Conservation (phyloP, 2,797 vertebrate species). For the Dermochelys coriacea region DNA sequence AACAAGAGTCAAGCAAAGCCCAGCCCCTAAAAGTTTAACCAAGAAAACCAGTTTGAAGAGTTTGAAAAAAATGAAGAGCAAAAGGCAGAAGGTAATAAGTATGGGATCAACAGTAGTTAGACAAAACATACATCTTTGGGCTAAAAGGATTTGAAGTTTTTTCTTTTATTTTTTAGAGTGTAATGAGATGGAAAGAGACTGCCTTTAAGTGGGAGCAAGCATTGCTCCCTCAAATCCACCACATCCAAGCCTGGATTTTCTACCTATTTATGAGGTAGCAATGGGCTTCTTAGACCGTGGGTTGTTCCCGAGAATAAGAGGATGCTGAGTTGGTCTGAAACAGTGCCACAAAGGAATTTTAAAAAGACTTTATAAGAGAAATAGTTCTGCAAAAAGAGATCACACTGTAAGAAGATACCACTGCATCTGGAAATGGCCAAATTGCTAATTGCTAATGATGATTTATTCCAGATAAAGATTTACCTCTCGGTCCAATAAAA, state of each 20-base stretch:
- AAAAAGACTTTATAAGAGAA: background rate
- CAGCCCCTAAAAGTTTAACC: background rate
- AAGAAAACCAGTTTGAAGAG: background rate
- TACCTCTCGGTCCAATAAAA: background rate
- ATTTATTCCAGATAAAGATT: background rate
- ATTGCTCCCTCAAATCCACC: background rate
- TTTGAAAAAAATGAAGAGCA: background rate
- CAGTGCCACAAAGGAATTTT: background rate
- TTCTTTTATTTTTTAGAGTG: background rate
- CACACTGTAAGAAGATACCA: background rate
- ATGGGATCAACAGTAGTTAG: background rate
- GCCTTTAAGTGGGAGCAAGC: background rate
- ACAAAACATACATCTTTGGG: background rate
- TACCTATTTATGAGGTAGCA: background rate
- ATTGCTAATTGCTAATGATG: background rate
- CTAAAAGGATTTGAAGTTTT: background rate
- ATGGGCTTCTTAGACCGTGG: background rate
- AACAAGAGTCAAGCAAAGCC: background rate
- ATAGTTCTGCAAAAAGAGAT: background rate
- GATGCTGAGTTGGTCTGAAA: background rate
- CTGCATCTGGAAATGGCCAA: background rate
- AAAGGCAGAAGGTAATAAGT: background rate
- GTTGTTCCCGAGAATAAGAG: background rate
- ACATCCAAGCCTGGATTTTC: background rate
- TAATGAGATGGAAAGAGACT: background rate